phyloP scores from a whole-genome alignment of 2,888 invertebrate genomes.

The Cecidostiba fungosa region DNA sequence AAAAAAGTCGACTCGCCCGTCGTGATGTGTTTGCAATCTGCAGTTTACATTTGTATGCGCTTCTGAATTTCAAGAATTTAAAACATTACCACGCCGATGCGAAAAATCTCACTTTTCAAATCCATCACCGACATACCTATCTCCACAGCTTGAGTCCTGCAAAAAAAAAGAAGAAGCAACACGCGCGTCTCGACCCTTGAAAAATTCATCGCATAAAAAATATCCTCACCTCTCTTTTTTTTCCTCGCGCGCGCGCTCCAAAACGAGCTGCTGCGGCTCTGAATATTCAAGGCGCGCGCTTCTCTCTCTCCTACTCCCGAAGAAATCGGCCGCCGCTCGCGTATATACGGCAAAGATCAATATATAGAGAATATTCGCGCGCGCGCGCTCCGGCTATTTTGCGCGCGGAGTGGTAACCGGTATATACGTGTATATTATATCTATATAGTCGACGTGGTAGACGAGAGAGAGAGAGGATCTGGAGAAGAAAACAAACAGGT shows the following conservation, averaged over 20 bases:
- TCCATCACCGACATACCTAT: too few relatives aligned
- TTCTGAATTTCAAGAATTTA: too few relatives aligned
- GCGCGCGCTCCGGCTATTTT: constrained; percentile 17
- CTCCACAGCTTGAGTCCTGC: not conserved
- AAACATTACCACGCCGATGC: too few relatives aligned
- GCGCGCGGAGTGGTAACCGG: not conserved
- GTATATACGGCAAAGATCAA: constrained; percentile 17
- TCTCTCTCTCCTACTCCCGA: constrained; percentile 45
- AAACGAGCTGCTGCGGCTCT: constrained; percentile 32
- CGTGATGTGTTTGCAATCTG: too few relatives aligned
- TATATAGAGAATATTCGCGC: constrained; percentile 37
- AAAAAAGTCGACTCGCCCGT: not conserved
- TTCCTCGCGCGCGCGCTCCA: constrained; percentile 24
- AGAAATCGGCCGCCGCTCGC: not conserved
- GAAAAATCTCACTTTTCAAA: too few relatives aligned
- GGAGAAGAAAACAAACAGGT: constrained; percentile 21
- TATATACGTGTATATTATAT: not conserved
- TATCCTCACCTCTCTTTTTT: constrained; percentile 43
- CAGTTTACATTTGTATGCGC: too few relatives aligned
- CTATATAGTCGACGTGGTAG: not conserved
- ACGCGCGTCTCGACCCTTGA: not conserved
- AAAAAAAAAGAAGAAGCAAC: constrained; percentile 11
- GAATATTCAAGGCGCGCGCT: constrained; percentile 51
- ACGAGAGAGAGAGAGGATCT: constrained; percentile 1
- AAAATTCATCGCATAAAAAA: constrained; percentile 18